These are phyloP conservation scores for Pandemis heparana DNA, from an alignment of 2,888 invertebrate genomes.

Conservation along the genomic window DNA sequence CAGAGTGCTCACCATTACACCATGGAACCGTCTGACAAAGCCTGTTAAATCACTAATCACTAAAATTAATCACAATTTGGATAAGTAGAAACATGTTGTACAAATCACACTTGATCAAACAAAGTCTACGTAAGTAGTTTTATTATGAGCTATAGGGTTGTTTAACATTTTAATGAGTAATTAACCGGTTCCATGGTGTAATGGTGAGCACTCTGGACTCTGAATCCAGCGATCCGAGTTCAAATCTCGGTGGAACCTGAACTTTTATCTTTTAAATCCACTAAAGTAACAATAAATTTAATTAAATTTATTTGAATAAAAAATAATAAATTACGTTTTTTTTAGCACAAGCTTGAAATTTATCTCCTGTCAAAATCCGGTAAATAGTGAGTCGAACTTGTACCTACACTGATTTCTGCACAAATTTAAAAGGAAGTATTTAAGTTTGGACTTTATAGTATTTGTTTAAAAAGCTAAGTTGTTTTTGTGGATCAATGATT, in stretches of 20 bases:
- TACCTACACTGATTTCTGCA: no score
- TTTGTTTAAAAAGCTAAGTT: no score
- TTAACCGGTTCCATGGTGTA: constrained; percentile 84
- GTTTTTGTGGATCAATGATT: no score
- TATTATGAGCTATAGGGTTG: not conserved
- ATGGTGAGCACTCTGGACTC: constrained; percentile 89
- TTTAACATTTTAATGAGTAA: not conserved
- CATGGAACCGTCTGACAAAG: constrained; percentile 5
- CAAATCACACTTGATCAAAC: constrained; percentile 1
- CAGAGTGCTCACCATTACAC: constrained; percentile 88
- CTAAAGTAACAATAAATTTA: no score
- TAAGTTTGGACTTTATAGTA: no score
- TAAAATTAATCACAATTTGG: not conserved
- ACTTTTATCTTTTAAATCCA: not conserved
- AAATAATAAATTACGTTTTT: no score
- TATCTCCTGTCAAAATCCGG: no score
- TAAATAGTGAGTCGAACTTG: no score
- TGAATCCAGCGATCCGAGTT: constrained; percentile 89
- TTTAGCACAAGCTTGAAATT: no score
- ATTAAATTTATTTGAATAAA: no score
- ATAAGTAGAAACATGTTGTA: not conserved
- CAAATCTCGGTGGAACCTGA: constrained; percentile 87
- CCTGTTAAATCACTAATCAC: not conserved
- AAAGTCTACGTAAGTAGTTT: not conserved
- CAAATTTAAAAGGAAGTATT: no score